These are phyloP conservation scores for Pagrus major DNA, from an alignment of 2,113 vertebrate genomes.

Conservation along the genomic window DNA sequence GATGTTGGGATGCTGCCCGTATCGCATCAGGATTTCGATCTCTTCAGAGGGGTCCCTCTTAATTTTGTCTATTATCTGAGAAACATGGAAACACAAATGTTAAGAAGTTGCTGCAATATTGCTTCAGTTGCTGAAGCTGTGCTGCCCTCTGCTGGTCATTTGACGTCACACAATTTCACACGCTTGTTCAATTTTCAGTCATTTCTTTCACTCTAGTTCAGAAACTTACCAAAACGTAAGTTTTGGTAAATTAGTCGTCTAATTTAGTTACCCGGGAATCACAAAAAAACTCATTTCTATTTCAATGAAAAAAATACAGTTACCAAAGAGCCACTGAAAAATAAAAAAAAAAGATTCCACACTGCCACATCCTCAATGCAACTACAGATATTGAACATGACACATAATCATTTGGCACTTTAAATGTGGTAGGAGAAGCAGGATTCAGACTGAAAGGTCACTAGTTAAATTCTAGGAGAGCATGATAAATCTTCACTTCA, in stretches of 20 bases:
- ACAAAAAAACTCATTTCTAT: too few relatives aligned
- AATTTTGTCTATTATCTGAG: slow-evolving; percentile 97
- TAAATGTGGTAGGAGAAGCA: neutral
- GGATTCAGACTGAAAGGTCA: neutral
- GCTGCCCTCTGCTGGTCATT: slow-evolving; percentile 77
- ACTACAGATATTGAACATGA: neutral
- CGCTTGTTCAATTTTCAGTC: neutral
- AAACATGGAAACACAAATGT: slow-evolving; percentile 23
- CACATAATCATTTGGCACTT: neutral
- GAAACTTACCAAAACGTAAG: too few relatives aligned
- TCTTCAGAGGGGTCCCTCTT: slow-evolving; percentile 98
- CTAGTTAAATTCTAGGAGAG: neutral
- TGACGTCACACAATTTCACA: neutral
- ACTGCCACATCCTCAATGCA: neutral
- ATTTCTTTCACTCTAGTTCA: neutral
- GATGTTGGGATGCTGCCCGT: slow-evolving; percentile 97
- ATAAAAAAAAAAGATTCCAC: neutral
- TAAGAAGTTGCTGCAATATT: neutral
- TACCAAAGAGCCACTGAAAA: too few relatives aligned
- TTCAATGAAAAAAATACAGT: too few relatives aligned
- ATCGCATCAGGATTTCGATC: slow-evolving; percentile 98
- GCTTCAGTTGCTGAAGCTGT: slow-evolving; percentile 9
- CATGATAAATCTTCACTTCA: neutral
- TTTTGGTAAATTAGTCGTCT: too few relatives aligned
- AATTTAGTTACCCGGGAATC: neutral